Evolutionary conservation across 2,888 invertebrate genomes (phyloP).

Genomic region (Spodoptera exigua): DNA sequence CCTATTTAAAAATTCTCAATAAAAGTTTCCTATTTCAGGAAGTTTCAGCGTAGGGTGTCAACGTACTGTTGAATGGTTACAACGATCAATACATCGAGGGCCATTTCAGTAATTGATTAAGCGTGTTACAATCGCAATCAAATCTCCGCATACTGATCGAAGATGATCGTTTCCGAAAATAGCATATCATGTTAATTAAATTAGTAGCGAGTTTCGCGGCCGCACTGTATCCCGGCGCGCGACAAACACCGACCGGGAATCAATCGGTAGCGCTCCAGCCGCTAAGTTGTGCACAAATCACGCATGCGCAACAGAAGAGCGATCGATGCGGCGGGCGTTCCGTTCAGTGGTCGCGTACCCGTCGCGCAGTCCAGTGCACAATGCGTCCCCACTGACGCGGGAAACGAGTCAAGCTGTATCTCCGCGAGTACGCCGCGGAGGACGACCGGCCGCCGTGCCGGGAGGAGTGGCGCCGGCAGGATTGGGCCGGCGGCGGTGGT

Average conservation of each 20-base stretch:
- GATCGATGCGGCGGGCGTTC: constrained; percentile 81
- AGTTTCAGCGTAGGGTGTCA: constrained; percentile 5
- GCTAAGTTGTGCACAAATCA: constrained; percentile 64
- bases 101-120: constrained; percentile 29
- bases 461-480: constrained; percentile 86
- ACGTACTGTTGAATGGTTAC: constrained; percentile 3
- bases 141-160: constrained; percentile 33
- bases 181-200: constrained; percentile 58
- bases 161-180: constrained; percentile 49
- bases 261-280: constrained; percentile 75
- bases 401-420: constrained; percentile 88
- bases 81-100: constrained; percentile 41
- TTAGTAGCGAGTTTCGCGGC: constrained; percentile 49
- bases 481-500: constrained; percentile 69
- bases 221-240: constrained; percentile 50
- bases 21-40: constrained; percentile 6
- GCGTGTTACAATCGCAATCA: constrained; percentile 26
- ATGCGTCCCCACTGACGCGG: constrained; percentile 85
- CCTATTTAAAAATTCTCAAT: neutral
- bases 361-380: constrained; percentile 82
- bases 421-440: constrained; percentile 88
- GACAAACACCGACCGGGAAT: constrained; percentile 61
- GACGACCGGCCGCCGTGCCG: constrained; percentile 89
- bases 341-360: constrained; percentile 87
- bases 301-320: constrained; percentile 74